Evolutionary conservation across 2,888 invertebrate species (phyloP).

Genomic region (Tridacna crocea): DNA sequence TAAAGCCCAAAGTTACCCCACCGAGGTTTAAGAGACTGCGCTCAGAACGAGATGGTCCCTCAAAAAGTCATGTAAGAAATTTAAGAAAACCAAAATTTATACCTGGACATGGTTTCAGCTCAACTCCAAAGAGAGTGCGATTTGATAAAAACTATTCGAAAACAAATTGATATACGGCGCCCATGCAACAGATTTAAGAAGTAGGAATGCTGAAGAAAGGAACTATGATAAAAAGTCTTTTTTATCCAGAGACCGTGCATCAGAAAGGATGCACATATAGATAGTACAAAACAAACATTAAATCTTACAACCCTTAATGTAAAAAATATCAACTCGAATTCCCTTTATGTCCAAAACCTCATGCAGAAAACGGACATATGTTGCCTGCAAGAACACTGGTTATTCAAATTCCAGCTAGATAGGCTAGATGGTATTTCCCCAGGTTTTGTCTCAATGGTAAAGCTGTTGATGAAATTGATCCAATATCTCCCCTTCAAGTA

Average conservation of each 20-base stretch:
- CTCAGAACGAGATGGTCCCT: neutral
- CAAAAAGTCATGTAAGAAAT: neutral
- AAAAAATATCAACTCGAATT: constrained; percentile 11
- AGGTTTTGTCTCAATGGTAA: neutral
- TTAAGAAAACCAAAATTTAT: neutral
- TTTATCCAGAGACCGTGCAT: no score
- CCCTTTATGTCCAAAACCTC: neutral
- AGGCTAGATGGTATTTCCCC: neutral
- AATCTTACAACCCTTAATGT: neutral
- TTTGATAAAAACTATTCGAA: no score
- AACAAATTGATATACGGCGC: no score
- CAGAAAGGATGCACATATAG: no score
- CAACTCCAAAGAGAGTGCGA: no score
- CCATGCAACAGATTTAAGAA: no score
- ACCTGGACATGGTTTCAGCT: neutral
- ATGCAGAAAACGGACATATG: neutral
- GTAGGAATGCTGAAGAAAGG: no score
- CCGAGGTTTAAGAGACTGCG: no score
- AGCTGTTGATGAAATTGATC: neutral
- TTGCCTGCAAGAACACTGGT: constrained; percentile 7
- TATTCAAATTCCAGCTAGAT: neutral
- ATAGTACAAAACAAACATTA: neutral
- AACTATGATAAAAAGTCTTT: no score
- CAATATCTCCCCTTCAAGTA: neutral
- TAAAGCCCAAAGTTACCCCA: no score